Evolutionary conservation across 2,113 vertebrate genomes (phyloP).

Genomic region (Sceloporus tristichus): DNA sequence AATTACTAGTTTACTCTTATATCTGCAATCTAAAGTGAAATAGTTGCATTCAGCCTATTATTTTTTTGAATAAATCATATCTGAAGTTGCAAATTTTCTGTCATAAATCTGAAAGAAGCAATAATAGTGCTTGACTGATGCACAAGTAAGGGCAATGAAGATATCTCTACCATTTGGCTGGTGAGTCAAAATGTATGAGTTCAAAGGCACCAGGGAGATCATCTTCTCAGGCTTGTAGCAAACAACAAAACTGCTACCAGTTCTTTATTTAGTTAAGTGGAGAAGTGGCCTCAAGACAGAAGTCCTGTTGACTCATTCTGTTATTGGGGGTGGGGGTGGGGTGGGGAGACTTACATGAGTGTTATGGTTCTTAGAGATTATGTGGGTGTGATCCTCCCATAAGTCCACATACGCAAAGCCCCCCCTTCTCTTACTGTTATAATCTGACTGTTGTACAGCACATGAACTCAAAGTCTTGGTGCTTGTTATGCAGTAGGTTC

Average conservation of each 20-base stretch:
- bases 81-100: constrained; percentile 51
- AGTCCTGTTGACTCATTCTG: no score
- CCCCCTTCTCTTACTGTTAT: no score
- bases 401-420: neutral
- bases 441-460: no score
- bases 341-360: no score
- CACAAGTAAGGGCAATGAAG: constrained; percentile 55
- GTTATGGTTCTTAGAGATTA: no score
- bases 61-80: constrained; percentile 55
- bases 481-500: no score
- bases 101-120: constrained; percentile 47
- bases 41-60: constrained; percentile 60
- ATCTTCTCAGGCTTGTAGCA: constrained; percentile 9
- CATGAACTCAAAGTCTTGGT: no score
- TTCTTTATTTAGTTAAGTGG: neutral
- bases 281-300: no score
- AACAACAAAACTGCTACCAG: constrained; percentile 13
- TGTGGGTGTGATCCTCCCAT: no score
- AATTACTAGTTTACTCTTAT: constrained; percentile 62
- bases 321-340: no score
- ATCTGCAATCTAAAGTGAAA: constrained; percentile 61
- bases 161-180: constrained; percentile 44
- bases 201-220: constrained; percentile 40
- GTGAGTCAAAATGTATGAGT: constrained; percentile 41
- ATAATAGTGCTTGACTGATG: constrained; percentile 60